Conservation (phyloP, 2,797 vertebrate genomes). For the Sylvia borin region DNA sequence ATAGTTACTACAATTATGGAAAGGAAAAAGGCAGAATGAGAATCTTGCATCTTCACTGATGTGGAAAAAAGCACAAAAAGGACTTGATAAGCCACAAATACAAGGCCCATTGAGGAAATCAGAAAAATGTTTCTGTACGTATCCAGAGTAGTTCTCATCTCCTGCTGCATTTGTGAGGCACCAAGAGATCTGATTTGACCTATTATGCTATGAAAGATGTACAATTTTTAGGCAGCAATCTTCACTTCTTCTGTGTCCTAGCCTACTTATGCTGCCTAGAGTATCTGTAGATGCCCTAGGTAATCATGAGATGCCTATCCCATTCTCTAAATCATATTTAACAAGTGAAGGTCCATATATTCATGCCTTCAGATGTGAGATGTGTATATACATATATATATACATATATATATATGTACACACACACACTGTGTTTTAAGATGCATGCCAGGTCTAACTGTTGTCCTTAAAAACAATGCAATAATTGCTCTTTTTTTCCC, state of each 20-base stretch:
- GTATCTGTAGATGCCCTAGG: not conserved
- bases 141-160: not conserved
- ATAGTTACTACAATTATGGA: not conserved
- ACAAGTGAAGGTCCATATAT: not conserved
- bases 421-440: not conserved
- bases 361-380: not conserved
- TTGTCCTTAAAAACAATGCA: not conserved
- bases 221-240: not conserved
- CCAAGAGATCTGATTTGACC: not conserved
- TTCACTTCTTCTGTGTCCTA: not conserved
- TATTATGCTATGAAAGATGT: not conserved
- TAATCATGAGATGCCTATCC: not conserved
- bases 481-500: not conserved
- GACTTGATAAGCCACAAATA: not conserved
- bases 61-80: not conserved
- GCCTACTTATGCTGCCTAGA: not conserved
- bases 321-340: not conserved
- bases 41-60: not conserved
- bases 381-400: not conserved
- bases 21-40: not conserved
- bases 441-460: not conserved
- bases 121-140: not conserved
- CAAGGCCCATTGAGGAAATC: not conserved
- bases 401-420: not conserved
- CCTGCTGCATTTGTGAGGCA: not conserved